phyloP scores from a whole-genome alignment of 2,113 vertebrate species.

The Phaethon lepturus region DNA sequence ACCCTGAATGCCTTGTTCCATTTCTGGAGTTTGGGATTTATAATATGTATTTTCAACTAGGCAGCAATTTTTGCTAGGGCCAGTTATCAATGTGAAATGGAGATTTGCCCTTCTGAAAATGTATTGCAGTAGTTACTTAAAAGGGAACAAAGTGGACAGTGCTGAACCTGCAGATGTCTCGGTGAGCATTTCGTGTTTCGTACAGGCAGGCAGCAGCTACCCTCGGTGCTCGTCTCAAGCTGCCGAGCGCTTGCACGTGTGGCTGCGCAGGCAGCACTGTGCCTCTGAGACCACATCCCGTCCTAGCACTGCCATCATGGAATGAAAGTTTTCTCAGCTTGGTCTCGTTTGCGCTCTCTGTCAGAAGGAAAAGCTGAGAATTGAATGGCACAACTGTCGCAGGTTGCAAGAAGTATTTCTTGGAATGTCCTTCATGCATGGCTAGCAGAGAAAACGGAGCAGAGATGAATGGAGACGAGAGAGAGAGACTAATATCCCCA shows the following conservation, averaged over 20 bases:
- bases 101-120: background rate
- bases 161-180: background rate
- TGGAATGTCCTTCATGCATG: background rate
- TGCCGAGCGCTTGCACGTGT: background rate
- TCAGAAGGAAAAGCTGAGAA: background rate
- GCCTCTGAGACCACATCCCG: background rate
- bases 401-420: background rate
- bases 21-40: background rate
- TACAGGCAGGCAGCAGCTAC: background rate
- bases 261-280: background rate
- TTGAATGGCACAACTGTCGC: background rate
- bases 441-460: background rate
- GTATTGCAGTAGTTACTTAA: background rate
- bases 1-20: no score
- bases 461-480: background rate
- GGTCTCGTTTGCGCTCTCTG: background rate
- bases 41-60: background rate
- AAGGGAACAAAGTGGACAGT: background rate
- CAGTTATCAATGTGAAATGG: background rate
- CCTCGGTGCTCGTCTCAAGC: background rate
- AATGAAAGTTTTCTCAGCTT: background rate
- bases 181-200: rapidly evolving
- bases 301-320: rapidly evolving
- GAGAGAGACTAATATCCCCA: background rate
- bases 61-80: background rate